Evolutionary conservation across 2,888 invertebrate genomes (phyloP).

Genomic region (Drosophila emarginata): DNA sequence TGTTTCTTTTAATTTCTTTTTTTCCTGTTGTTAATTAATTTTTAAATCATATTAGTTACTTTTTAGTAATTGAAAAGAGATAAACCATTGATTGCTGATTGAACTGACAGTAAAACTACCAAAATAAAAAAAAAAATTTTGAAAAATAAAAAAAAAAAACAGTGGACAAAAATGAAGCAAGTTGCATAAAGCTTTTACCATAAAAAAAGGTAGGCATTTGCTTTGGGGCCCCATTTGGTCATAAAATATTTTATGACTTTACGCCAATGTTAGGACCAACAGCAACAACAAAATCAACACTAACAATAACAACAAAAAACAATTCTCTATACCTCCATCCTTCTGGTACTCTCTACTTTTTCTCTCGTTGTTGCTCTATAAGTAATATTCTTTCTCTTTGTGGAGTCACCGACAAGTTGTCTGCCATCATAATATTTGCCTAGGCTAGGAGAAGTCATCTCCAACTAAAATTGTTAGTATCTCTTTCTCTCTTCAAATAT

Average conservation of each 20-base stretch:
- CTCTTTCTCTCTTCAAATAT: neutral
- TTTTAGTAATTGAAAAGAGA: constrained; percentile 37
- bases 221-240: constrained; percentile 59
- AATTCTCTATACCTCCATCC: neutral
- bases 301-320: constrained; percentile 18
- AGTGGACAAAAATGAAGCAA: neutral
- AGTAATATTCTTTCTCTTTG: neutral
- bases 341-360: neutral
- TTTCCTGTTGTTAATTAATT: constrained; percentile 9
- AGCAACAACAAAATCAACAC: constrained; percentile 41
- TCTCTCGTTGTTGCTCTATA: neutral
- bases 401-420: constrained; percentile 33
- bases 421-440: constrained; percentile 77
- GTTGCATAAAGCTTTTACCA: constrained; percentile 28
- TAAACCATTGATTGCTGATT: constrained; percentile 43
- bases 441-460: constrained; percentile 49
- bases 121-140: too few species aligned
- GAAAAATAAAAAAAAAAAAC: too few species aligned
- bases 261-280: constrained; percentile 58
- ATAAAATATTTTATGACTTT: constrained; percentile 77
- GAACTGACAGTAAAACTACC: neutral
- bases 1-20: constrained; percentile 35
- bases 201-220: constrained; percentile 66
- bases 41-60: constrained; percentile 37
- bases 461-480: neutral